phyloP scores from a whole-genome alignment of 1,140 invertebrate genomes.

The Carposina sasakii region DNA sequence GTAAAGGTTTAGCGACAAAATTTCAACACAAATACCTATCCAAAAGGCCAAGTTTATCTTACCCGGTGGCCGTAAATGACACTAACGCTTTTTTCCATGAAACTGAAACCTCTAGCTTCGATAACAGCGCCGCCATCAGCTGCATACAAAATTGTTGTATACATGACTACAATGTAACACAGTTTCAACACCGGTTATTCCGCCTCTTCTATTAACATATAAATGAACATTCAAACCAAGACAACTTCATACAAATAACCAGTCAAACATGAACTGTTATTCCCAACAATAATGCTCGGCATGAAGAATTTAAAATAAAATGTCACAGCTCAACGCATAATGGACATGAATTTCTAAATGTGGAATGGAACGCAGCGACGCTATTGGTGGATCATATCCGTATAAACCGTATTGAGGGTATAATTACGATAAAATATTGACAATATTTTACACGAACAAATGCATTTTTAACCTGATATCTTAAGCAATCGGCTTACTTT shows the following conservation, averaged over 20 bases:
- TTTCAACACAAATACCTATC: too few species aligned
- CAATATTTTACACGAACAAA: slow-evolving; percentile 44
- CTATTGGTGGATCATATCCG: slow-evolving; percentile 33
- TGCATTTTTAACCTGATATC: slow-evolving; percentile 41
- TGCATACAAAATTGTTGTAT: too few species aligned
- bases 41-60: too few species aligned
- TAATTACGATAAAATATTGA: slow-evolving; percentile 50
- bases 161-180: too few species aligned
- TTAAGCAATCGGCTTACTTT: slow-evolving; percentile 49
- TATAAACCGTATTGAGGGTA: slow-evolving; percentile 13
- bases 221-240: slow-evolving; percentile 61
- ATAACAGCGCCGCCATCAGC: too few species aligned
- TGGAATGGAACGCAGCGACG: slow-evolving; percentile 28
- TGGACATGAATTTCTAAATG: slow-evolving; percentile 39
- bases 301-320: slow-evolving; percentile 10
- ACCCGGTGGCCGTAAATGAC: too few species aligned
- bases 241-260: slow-evolving; percentile 61
- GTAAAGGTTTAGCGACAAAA: too few species aligned
- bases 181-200: slow-evolving; percentile 60
- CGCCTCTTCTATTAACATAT: slow-evolving; percentile 66
- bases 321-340: slow-evolving; percentile 15
- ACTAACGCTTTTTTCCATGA: too few species aligned
- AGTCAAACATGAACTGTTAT: slow-evolving; percentile 31
- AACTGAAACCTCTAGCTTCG: too few species aligned
- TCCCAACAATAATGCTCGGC: too few species aligned